phyloP scores from a whole-genome alignment of 2,888 invertebrate genomes.

The Atethmia centrago region DNA sequence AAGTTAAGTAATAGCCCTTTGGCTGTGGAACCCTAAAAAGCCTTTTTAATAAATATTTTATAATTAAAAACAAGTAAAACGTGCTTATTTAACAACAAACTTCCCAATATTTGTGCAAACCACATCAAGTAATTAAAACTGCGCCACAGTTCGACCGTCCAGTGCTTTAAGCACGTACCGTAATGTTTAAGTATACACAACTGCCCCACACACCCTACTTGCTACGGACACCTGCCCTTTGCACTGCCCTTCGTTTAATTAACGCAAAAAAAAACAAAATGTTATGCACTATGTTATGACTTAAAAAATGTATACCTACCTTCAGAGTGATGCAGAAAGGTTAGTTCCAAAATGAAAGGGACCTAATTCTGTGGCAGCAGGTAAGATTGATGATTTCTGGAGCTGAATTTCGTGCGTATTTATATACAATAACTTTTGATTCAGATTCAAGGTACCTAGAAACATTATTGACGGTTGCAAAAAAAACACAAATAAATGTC shows the following conservation, averaged over 20 bases:
- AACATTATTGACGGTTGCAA: not conserved
- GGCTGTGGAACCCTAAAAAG: no score
- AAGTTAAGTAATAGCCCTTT: not conserved
- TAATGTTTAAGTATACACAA: not conserved
- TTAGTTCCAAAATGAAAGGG: not conserved
- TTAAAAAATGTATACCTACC: not conserved
- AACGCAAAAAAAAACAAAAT: conserved; percentile 18
- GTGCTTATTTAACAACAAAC: not conserved
- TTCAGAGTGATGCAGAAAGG: not conserved
- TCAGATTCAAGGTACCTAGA: not conserved
- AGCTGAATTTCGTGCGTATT: not conserved
- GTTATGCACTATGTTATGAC: not conserved
- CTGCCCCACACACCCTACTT: not conserved
- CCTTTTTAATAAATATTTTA: not conserved
- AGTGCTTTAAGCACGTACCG: conserved; percentile 11
- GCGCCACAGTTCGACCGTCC: not conserved
- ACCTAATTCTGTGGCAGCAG: not conserved
- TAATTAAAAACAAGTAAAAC: not conserved
- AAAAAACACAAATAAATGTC: no score
- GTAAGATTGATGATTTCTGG: not conserved
- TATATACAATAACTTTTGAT: not conserved
- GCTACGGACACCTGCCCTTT: conserved; percentile 15
- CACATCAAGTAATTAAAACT: conserved; percentile 31
- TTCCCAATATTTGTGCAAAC: not conserved
- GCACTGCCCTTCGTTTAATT: conserved; percentile 22